A percentile compares a stretch with the other conserved stretches of the same genome.
phyloP scores from a whole-genome alignment of 2,888 invertebrate species.

The Amiota communis region DNA sequence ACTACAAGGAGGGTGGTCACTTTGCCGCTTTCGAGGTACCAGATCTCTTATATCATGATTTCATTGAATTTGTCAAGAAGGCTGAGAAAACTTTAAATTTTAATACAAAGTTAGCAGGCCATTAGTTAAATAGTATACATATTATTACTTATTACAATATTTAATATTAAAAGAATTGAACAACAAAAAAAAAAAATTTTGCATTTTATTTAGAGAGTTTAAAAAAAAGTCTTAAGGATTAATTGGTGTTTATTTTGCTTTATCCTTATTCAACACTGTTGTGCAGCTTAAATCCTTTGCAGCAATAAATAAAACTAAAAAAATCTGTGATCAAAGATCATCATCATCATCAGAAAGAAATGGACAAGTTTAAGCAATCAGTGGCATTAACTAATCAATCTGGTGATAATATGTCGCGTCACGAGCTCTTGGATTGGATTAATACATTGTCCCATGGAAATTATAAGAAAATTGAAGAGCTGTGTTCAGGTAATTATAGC shows the following conservation, averaged over 20 bases:
- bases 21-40: conserved; percentile 90
- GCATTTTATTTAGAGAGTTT: not conserved
- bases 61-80: conserved; percentile 77
- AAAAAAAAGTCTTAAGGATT: not conserved
- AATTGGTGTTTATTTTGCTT: not conserved
- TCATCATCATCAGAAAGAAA: conserved; percentile 13
- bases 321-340: too few relatives aligned
- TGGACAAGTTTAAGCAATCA: conserved; percentile 55
- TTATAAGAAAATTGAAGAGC: conserved; percentile 96
- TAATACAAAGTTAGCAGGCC: not conserved
- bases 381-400: conserved; percentile 57
- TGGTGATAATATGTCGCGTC: conserved; percentile 94
- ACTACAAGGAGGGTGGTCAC: conserved; percentile 84
- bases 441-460: conserved; percentile 94
- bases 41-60: conserved; percentile 79
- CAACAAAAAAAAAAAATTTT: not conserved
- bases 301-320: not conserved
- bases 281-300: not conserved
- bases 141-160: not conserved
- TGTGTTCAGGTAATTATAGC: conserved; percentile 80
- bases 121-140: not conserved
- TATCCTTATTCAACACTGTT: conserved; percentile 1
- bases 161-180: not conserved
- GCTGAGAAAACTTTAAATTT: conserved; percentile 52
- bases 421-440: conserved; percentile 99